These are phyloP conservation scores for Scyliorhinus canicula DNA, from an alignment of 2,797 vertebrate genomes.

Conservation along the genomic window DNA sequence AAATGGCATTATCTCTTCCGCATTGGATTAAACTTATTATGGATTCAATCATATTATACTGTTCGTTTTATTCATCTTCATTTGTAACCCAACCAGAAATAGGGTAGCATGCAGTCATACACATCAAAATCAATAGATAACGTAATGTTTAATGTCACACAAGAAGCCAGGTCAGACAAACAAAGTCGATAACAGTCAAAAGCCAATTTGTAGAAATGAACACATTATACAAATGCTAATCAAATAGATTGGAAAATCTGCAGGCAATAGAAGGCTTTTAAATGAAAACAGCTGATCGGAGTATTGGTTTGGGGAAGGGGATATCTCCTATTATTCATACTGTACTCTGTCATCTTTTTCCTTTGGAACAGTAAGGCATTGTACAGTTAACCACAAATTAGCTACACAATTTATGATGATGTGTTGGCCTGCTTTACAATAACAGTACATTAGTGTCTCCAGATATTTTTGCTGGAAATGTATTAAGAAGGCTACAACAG, in stretches of 20 bases:
- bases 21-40: conserved; percentile 35
- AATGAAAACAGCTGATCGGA: not conserved
- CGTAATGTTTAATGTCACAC: not conserved
- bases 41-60: conserved; percentile 40
- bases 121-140: conserved; percentile 38
- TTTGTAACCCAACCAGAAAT: conserved; percentile 36
- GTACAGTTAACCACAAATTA: conserved; percentile 14
- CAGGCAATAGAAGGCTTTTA: not conserved
- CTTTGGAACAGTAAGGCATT: not conserved
- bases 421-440: not conserved
- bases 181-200: conserved; percentile 2
- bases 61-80: conserved; percentile 38
- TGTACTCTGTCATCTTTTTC: not conserved
- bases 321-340: conserved; percentile 16
- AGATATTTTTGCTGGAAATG: not conserved
- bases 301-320: not conserved
- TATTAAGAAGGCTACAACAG: not conserved
- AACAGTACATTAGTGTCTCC: not conserved
- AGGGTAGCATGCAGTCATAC: not conserved
- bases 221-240: conserved; percentile 7
- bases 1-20: conserved; percentile 37
- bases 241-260: conserved; percentile 18
- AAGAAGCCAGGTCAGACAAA: conserved; percentile 24
- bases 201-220: conserved; percentile 31
- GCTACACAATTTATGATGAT: not conserved